Percentiles rank a stretch among this genome's conserved stretches.
These are phyloP conservation scores for Autographa gamma DNA, from an alignment of 2,888 invertebrate genomes.

Conservation along the genomic window DNA sequence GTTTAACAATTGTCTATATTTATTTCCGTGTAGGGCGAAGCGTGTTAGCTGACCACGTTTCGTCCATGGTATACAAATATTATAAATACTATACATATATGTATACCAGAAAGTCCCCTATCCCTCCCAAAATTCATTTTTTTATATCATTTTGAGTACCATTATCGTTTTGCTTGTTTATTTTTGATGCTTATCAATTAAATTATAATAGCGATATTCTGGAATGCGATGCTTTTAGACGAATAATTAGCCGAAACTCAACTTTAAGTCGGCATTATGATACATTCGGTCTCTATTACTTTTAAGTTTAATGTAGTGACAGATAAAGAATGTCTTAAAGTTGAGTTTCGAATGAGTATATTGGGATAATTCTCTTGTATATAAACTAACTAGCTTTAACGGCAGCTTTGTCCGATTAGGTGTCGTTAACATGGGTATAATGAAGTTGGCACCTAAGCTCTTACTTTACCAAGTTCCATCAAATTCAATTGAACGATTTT, in stretches of 20 bases:
- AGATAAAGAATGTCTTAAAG: too few species aligned
- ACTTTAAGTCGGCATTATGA: neutral
- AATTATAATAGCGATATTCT: neutral
- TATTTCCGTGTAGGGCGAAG: conserved; percentile 27
- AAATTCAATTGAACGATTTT: too few species aligned
- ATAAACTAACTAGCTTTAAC: too few species aligned
- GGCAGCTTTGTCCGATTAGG: too few species aligned
- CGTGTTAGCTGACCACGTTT: conserved; percentile 39
- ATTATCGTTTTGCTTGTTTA: conserved; percentile 33
- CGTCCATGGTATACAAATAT: conserved; percentile 42
- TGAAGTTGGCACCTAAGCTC: too few species aligned
- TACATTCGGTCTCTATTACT: too few species aligned
- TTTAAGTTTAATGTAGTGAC: too few species aligned
- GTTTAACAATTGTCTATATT: neutral
- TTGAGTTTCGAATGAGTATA: too few species aligned
- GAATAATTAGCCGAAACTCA: neutral
- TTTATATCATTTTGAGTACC: conserved; percentile 53
- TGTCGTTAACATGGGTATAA: too few species aligned
- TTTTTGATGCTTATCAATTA: conserved; percentile 16
- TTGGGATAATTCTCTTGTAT: too few species aligned
- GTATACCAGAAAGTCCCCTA: conserved; percentile 38
- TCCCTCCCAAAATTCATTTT: conserved; percentile 34
- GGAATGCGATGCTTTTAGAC: neutral
- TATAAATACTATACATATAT: conserved; percentile 18
- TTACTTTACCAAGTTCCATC: too few species aligned